These are phyloP conservation scores for Drosophila insularis DNA, from an alignment of 1,140 invertebrate genomes.

Conservation along the genomic window DNA sequence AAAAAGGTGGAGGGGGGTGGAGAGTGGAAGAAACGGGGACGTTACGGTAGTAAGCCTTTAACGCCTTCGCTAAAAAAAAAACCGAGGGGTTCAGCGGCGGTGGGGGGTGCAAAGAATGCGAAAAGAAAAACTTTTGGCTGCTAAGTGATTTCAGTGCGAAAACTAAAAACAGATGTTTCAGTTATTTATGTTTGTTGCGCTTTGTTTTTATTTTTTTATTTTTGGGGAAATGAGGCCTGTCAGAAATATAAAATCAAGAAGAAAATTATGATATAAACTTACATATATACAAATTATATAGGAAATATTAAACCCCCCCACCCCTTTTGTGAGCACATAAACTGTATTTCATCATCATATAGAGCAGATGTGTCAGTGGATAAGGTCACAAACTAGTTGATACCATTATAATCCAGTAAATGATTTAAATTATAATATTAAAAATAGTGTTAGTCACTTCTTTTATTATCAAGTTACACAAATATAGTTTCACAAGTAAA, in stretches of 20 bases:
- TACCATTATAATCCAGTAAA: no score
- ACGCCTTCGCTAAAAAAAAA: constrained; percentile 38
- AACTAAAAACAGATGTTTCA: constrained; percentile 55
- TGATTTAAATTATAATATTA: no score
- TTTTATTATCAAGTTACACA: no score
- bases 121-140: constrained; percentile 50
- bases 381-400: no score
- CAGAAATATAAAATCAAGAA: constrained; percentile 1
- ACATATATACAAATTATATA: background rate
- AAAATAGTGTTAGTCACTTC: no score
- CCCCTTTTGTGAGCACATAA: background rate
- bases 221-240: background rate
- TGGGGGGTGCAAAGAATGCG: constrained; percentile 19
- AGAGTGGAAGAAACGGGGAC: background rate
- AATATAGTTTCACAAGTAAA: no score
- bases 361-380: no score
- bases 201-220: background rate
- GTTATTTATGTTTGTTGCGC: constrained; percentile 50
- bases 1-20: background rate
- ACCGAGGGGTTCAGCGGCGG: background rate
- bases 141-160: constrained; percentile 47
- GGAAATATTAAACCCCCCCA: background rate
- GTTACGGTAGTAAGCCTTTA: constrained; percentile 48
- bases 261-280: background rate
- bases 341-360: no score